Conservation (phyloP, 2,888 invertebrate genomes). For the Eupithecia abbreviata region DNA sequence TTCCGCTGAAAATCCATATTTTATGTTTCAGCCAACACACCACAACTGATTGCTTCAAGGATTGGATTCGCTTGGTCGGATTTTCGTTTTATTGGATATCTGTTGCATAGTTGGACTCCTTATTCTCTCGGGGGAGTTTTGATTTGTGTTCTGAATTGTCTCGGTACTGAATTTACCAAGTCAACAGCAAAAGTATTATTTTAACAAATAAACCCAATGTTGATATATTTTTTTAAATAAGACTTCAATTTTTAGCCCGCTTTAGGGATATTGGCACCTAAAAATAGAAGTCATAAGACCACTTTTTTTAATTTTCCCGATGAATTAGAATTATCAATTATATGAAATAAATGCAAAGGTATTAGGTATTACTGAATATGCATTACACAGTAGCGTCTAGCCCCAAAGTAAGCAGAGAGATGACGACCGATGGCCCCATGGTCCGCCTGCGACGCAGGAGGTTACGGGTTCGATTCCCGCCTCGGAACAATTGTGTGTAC, state of each 20-base stretch:
- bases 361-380: neutral
- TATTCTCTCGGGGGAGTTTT: constrained; percentile 1
- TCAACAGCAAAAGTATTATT: neutral
- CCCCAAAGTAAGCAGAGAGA: neutral
- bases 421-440: too few relatives aligned
- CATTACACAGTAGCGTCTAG: neutral
- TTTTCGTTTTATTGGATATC: constrained; percentile 40
- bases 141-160: constrained; percentile 1
- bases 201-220: neutral
- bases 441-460: too few relatives aligned
- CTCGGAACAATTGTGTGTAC: too few relatives aligned
- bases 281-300: neutral
- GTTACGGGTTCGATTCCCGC: too few relatives aligned
- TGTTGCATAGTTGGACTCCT: constrained; percentile 24
- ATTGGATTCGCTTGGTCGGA: constrained; percentile 43
- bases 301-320: neutral
- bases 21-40: constrained; percentile 52
- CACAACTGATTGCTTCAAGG: constrained; percentile 58
- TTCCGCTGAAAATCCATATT: constrained; percentile 59
- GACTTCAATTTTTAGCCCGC: too few relatives aligned
- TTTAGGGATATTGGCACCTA: neutral
- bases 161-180: neutral
- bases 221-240: too few relatives aligned
- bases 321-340: neutral
- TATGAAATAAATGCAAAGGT: neutral